Conservation (phyloP, 2,113 vertebrate genomes). For the Cynoglossus semilaevis region DNA sequence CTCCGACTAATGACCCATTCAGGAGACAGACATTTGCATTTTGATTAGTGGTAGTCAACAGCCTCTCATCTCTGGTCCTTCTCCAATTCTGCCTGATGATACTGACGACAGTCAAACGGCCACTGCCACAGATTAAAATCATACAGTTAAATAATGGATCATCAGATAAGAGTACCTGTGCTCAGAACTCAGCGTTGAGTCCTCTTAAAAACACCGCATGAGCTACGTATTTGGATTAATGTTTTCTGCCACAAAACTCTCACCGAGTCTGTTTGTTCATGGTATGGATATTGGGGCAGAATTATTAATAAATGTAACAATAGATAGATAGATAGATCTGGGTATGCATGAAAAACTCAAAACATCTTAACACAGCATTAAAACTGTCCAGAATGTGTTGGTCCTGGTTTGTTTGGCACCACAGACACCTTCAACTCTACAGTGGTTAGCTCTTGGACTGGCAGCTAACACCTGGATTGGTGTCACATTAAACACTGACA, state of each 20-base stretch:
- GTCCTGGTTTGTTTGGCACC: too few species aligned
- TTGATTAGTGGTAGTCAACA: constrained; percentile 61
- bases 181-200: constrained; percentile 1
- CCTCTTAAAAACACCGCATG: constrained; percentile 17
- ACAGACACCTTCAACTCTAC: too few species aligned
- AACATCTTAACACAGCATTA: too few species aligned
- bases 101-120: constrained; percentile 32
- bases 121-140: constrained; percentile 49
- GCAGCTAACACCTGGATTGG: too few species aligned
- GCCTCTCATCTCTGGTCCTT: neutral
- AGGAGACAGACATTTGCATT: constrained; percentile 69
- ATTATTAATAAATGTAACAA: too few species aligned
- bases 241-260: constrained; percentile 6
- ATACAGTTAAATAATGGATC: constrained; percentile 59
- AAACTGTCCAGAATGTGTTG: too few species aligned
- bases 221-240: constrained; percentile 46
- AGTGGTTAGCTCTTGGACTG: too few species aligned
- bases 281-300: too few species aligned
- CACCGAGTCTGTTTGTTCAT: too few species aligned
- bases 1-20: constrained; percentile 58
- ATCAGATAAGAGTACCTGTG: neutral
- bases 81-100: constrained; percentile 39
- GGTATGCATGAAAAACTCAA: too few species aligned
- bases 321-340: too few species aligned
- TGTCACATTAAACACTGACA: too few species aligned